Base-by-base conservation (phyloP, 2,797 vertebrate genomes). In the Orientallactaga sibirica region DNA sequence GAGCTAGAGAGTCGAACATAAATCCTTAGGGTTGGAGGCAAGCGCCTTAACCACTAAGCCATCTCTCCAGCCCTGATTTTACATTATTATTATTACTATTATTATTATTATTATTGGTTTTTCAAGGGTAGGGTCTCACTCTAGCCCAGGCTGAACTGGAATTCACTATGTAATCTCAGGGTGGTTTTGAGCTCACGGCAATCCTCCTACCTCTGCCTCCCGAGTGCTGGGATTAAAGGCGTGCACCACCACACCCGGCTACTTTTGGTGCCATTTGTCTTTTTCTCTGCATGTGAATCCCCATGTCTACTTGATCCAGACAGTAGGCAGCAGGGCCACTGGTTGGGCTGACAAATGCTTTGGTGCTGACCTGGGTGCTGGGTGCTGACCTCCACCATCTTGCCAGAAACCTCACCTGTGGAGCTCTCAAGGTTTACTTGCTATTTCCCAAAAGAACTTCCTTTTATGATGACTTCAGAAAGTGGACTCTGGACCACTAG, bases 401-500 rank as follows among this genome's bases (percentile, higher is more conserved):
- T 86, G 75, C 27, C 41, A 67, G 83, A 61, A 93, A 73, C 71
- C 55, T 95, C 70, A 41, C 52, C 84, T 75, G 15, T 48, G 76
- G 2, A 27, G 16, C 43, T 68, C 74, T 82, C 20, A 33, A 76
- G 24, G 5, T 11, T 95, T 96, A 96, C 97, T 98, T 97, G 96
- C 8, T 88, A 55, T 94, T 94, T 90, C 91, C 87, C 96, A 76
- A 78, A 97, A 83, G 92, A 92, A 96, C 96, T 95, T 97, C 96
- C 94, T 95, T 96, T 90, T 86, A 90, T 86, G 80, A 80, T 96
- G 96, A 76, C 81, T 97, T 95, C 94, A 96, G 96, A 93, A 97
- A 89, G 91, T 86, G 95, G 95, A 96, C 96, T 86, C 94, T 88
- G 96, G 88, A 96, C 94, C 91, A 79, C 93, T 94, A 1, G 0